phyloP scores from a whole-genome alignment of 2,888 invertebrate genomes.

The Polydrusus cervinus region DNA sequence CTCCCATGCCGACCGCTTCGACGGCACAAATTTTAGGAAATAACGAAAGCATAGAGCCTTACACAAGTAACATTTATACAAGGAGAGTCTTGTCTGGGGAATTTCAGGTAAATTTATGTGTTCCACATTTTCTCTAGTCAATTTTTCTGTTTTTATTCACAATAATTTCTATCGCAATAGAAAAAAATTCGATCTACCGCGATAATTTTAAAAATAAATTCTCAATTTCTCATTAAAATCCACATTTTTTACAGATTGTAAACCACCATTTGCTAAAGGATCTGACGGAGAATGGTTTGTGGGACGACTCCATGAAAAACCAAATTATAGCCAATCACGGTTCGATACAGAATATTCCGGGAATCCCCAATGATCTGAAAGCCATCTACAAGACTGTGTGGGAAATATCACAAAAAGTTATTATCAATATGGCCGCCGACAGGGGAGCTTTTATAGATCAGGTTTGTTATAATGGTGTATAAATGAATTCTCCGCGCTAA shows the following conservation, averaged over 20 bases:
- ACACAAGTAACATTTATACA: constrained; percentile 97
- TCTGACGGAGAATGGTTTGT: constrained; percentile 90
- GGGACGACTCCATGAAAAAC: constrained; percentile 98
- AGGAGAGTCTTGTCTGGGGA: constrained; percentile 96
- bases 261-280: constrained; percentile 97
- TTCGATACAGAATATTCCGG: constrained; percentile 91
- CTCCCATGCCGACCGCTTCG: constrained; percentile 99
- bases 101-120: constrained; percentile 77
- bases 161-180: too few relatives aligned
- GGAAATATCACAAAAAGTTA: constrained; percentile 95
- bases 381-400: constrained; percentile 96
- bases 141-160: background rate
- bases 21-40: constrained; percentile 99
- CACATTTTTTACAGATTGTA: constrained; percentile 75
- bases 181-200: too few relatives aligned
- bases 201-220: too few relatives aligned
- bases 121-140: background rate
- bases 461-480: too few relatives aligned
- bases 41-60: constrained; percentile 98
- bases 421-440: constrained; percentile 98
- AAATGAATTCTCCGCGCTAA: too few relatives aligned
- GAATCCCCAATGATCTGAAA: constrained; percentile 89
- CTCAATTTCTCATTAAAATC: background rate
- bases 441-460: constrained; percentile 98
- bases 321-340: constrained; percentile 92